Evolutionary conservation across 2,888 invertebrate species (phyloP).

Genomic region (Dorcus hopei): DNA sequence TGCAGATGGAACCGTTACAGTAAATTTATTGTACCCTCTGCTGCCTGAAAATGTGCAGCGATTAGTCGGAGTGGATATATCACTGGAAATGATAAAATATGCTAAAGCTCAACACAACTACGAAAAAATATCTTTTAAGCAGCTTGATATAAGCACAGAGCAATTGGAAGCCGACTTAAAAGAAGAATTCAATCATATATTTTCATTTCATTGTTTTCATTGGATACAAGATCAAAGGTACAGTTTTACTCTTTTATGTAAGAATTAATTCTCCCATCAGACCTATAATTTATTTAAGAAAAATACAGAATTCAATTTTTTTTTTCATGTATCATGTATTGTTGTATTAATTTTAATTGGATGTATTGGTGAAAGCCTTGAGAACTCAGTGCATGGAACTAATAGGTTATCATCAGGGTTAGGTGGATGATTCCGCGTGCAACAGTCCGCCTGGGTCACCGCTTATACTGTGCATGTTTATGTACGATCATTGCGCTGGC

Average conservation of each 20-base stretch:
- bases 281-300: too few species aligned
- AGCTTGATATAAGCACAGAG: constrained; percentile 58
- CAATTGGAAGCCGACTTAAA: constrained; percentile 51
- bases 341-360: too few species aligned
- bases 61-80: constrained; percentile 67
- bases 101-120: constrained; percentile 46
- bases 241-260: constrained; percentile 28
- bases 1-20: constrained; percentile 69
- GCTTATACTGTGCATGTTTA: too few species aligned
- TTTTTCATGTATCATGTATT: too few species aligned
- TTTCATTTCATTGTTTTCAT: constrained; percentile 77
- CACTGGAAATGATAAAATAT: constrained; percentile 66
- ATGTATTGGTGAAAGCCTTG: too few species aligned
- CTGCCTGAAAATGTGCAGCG: constrained; percentile 55
- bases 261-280: too few species aligned
- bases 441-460: too few species aligned
- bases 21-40: constrained; percentile 60
- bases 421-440: too few species aligned
- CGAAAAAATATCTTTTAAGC: constrained; percentile 47
- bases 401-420: too few species aligned
- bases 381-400: too few species aligned
- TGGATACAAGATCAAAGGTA: constrained; percentile 75
- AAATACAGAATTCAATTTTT: too few species aligned
- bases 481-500: too few species aligned
- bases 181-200: constrained; percentile 62